Conservation (phyloP, 2,797 vertebrate genomes). For the Melanotaenia pygmaea region DNA sequence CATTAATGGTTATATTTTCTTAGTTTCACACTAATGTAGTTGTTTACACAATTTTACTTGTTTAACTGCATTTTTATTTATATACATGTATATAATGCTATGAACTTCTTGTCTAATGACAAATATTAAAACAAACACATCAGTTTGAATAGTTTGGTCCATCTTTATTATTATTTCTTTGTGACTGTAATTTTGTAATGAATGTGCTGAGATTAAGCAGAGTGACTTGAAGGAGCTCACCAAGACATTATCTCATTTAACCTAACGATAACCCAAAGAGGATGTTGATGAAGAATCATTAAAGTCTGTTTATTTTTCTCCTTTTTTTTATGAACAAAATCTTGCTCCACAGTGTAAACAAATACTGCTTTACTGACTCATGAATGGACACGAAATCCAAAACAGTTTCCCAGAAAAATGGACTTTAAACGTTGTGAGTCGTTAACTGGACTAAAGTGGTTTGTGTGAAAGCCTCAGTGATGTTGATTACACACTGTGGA, state of each 20-base stretch:
- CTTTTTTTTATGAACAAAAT: not conserved
- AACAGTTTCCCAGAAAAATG: slow-evolving; percentile 10
- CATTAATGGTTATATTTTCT: too few relatives aligned
- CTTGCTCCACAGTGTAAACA: slow-evolving; percentile 32
- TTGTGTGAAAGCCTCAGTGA: slow-evolving; percentile 55
- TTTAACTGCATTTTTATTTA: too few relatives aligned
- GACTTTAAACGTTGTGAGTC: slow-evolving; percentile 24
- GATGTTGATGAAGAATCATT: not conserved
- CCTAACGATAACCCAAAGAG: slow-evolving; percentile 13
- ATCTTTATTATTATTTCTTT: slow-evolving; percentile 65
- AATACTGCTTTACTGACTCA: slow-evolving; percentile 25
- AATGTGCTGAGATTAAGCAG: slow-evolving; percentile 45
- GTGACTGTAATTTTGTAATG: slow-evolving; percentile 41
- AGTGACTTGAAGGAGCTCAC: slow-evolving; percentile 5
- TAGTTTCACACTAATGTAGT: too few relatives aligned
- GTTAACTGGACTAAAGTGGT: slow-evolving; percentile 31
- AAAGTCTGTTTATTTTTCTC: not conserved
- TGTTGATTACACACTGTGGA: slow-evolving; percentile 71
- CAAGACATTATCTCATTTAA: slow-evolving; percentile 28
- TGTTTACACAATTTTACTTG: too few relatives aligned
- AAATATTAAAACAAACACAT: slow-evolving; percentile 14
- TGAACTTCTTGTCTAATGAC: not conserved
- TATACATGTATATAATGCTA: too few relatives aligned
- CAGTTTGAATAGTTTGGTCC: slow-evolving; percentile 68
- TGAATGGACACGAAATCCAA: slow-evolving; percentile 25